These are phyloP conservation scores for Petaurus breviceps DNA, from an alignment of 2,113 vertebrate species.

Conservation along the genomic window DNA sequence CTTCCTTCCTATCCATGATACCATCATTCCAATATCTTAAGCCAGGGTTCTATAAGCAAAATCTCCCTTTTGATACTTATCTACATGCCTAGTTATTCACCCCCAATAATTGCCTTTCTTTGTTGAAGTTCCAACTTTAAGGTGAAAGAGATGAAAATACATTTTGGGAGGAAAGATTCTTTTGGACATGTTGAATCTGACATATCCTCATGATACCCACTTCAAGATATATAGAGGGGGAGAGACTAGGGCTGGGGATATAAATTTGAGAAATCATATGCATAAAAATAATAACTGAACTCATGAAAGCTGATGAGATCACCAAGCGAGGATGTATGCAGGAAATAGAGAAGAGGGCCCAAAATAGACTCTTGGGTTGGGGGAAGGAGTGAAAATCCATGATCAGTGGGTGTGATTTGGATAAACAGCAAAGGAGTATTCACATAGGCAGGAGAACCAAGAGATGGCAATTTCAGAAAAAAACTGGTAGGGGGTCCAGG, in stretches of 20 bases:
- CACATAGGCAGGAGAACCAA: background rate
- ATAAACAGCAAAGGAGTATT: background rate
- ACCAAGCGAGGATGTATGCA: background rate
- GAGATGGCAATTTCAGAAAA: background rate
- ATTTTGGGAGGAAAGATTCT: background rate
- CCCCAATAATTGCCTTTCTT: background rate
- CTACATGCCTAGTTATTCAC: background rate
- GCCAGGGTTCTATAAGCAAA: background rate
- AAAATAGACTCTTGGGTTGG: background rate
- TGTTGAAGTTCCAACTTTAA: background rate
- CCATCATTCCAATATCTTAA: background rate
- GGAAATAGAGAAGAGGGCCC: background rate
- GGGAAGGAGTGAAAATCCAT: background rate
- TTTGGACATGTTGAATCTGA: background rate
- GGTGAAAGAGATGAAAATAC: background rate
- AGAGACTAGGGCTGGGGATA: background rate
- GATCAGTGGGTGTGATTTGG: background rate
- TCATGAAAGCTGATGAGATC: background rate
- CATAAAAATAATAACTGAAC: background rate
- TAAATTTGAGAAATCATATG: background rate
- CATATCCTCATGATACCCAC: background rate
- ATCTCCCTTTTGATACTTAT: background rate
- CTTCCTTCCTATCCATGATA: too few relatives aligned
- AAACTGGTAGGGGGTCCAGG: background rate
- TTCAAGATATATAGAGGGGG: background rate